phyloP scores from a whole-genome alignment of 2,113 vertebrate genomes.

The Muntiacus reevesi region DNA sequence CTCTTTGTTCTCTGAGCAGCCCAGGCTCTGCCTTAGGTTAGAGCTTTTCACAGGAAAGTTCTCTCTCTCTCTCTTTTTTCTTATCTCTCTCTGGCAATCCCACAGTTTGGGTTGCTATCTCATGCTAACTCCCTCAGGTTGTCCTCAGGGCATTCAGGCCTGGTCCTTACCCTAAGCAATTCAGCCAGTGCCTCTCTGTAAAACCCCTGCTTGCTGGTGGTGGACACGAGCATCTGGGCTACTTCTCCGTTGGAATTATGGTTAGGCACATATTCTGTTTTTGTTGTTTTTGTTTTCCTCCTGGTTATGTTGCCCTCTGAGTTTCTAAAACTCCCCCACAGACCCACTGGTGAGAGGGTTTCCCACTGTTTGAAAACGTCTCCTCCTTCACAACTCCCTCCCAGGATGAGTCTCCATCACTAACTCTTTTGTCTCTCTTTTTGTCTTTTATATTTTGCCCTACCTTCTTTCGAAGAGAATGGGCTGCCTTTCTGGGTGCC shows the following conservation, averaged over 20 bases:
- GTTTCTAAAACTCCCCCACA: background rate
- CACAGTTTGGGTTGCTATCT: background rate
- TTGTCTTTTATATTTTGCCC: background rate
- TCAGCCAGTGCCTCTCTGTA: background rate
- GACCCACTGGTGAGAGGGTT: background rate
- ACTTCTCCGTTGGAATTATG: background rate
- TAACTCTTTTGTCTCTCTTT: background rate
- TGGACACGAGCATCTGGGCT: rapidly evolving
- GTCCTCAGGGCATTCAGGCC: background rate
- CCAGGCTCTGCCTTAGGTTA: background rate
- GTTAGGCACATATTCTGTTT: background rate
- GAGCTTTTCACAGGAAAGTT: background rate
- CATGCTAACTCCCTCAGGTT: background rate
- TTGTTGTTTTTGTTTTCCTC: background rate
- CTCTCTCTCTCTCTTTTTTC: background rate
- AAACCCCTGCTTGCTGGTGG: background rate
- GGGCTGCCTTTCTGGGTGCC: background rate
- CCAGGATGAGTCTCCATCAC: rapidly evolving
- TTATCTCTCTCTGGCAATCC: background rate
- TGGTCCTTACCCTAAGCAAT: background rate
- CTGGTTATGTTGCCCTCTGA: background rate
- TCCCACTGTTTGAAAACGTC: background rate
- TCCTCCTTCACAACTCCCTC: background rate
- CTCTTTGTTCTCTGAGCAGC: background rate
- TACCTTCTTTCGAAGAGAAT: background rate